A percentile compares a stretch with the other conserved stretches of the same genome.
Evolutionary conservation across 2,797 vertebrate species (phyloP).

Genomic region (Setipinna tenuifilis): DNA sequence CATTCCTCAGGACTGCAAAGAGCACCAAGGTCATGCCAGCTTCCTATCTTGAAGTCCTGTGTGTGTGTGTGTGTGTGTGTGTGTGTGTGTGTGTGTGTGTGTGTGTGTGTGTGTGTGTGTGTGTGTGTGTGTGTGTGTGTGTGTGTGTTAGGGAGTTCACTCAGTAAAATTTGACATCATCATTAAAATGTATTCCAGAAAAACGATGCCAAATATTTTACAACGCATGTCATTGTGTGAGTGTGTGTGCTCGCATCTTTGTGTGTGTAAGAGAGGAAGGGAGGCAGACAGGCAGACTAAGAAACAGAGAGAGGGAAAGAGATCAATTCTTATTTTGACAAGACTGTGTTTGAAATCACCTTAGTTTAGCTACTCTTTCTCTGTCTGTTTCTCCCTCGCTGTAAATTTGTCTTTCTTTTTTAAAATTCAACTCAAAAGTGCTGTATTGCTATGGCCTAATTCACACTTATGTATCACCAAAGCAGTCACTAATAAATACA

Average conservation of each 20-base stretch:
- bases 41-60: not conserved
- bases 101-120: constrained; percentile 12
- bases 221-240: not conserved
- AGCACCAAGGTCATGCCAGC: not conserved
- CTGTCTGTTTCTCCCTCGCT: not conserved
- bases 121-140: constrained; percentile 22
- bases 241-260: not conserved
- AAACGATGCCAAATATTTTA: constrained; percentile 1
- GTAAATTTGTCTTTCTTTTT: not conserved
- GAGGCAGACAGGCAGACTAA: not conserved
- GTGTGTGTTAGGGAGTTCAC: constrained; percentile 5
- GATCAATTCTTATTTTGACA: not conserved
- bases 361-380: not conserved
- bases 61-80: constrained; percentile 21
- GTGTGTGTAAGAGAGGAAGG: not conserved
- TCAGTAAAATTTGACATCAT: not conserved
- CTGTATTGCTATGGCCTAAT: no score
- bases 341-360: not conserved
- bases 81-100: constrained; percentile 22
- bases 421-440: not conserved
- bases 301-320: not conserved
- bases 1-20: not conserved
- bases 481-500: no score
- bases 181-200: not conserved
- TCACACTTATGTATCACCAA: no score